phyloP scores from a whole-genome alignment of 1,140 invertebrate genomes.

The Drosophila ercepeae region DNA sequence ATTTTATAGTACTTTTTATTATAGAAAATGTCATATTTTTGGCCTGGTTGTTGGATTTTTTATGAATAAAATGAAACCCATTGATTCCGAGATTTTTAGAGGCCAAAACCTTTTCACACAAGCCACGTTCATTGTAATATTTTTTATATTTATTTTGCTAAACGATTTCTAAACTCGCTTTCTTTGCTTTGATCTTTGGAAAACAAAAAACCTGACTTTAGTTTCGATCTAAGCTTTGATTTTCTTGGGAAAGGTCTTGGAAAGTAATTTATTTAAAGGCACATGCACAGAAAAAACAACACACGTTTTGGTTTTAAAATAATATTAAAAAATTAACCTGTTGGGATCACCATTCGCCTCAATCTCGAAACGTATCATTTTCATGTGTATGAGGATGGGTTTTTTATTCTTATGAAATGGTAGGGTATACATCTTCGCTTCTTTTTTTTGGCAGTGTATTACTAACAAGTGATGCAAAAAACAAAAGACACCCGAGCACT shows the following conservation, averaged over 20 bases:
- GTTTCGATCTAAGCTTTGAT: conserved; percentile 37
- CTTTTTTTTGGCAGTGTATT: conserved; percentile 16
- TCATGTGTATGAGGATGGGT: conserved; percentile 34
- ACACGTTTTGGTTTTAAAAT: not conserved
- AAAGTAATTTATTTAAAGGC: conserved; percentile 4
- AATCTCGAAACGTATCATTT: conserved; percentile 38
- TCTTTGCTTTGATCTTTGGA: conserved; percentile 18
- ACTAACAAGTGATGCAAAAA: not conserved
- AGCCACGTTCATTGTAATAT: conserved; percentile 40
- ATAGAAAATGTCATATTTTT: no score
- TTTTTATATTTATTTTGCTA: conserved; percentile 11
- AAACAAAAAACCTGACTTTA: conserved; percentile 37
- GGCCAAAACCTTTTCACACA: conserved; percentile 17
- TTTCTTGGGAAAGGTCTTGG: conserved; percentile 26
- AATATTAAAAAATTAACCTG: conserved; percentile 22
- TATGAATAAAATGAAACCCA: conserved; percentile 5
- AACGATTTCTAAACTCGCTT: conserved; percentile 9
- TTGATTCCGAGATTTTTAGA: conserved; percentile 21
- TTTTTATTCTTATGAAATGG: conserved; percentile 14
- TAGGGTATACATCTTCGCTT: conserved; percentile 30
- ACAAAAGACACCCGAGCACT: not conserved
- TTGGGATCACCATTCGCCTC: conserved; percentile 16
- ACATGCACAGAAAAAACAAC: not conserved
- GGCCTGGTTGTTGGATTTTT: not conserved
- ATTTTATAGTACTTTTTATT: no score